phyloP scores from a whole-genome alignment of 64 coral and sea anemone species.

The Stichodactyla mertensii region DNA sequence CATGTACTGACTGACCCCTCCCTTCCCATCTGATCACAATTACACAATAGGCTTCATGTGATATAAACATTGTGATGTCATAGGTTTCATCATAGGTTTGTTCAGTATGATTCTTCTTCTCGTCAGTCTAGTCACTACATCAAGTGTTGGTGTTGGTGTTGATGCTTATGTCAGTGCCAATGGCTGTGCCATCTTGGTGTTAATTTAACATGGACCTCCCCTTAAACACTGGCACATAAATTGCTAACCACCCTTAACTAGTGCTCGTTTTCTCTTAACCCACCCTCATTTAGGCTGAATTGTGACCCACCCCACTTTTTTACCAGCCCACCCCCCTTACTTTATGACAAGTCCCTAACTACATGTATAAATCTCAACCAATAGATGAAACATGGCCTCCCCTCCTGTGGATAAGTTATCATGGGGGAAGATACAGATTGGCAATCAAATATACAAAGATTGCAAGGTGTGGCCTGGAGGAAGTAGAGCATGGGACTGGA shows the following conservation, averaged over 20 bases:
- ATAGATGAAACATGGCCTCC: background rate
- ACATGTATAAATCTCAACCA: background rate
- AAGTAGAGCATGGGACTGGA: constrained; percentile 25
- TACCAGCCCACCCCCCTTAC: too few relatives aligned
- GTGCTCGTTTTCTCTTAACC: too few relatives aligned
- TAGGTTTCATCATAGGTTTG: background rate
- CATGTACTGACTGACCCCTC: too few relatives aligned
- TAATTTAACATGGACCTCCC: too few relatives aligned
- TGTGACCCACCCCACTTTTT: too few relatives aligned
- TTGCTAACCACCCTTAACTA: too few relatives aligned
- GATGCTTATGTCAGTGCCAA: background rate
- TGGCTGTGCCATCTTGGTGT: background rate
- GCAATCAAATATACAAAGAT: constrained; percentile 19
- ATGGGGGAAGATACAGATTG: constrained; percentile 14
- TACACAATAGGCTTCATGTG: too few relatives aligned
- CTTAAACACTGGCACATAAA: too few relatives aligned
- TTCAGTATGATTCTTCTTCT: background rate
- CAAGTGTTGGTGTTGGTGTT: background rate
- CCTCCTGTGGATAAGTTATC: constrained; percentile 13
- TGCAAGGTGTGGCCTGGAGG: constrained; percentile 41
- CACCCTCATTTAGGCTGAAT: too few relatives aligned
- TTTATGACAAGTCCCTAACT: too few relatives aligned
- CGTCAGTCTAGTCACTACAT: constrained; percentile 1
- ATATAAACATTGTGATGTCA: too few relatives aligned
- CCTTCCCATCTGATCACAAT: too few relatives aligned